Evolutionary conservation across 2,797 vertebrate genomes (phyloP).

Genomic region (Fringilla coelebs): DNA sequence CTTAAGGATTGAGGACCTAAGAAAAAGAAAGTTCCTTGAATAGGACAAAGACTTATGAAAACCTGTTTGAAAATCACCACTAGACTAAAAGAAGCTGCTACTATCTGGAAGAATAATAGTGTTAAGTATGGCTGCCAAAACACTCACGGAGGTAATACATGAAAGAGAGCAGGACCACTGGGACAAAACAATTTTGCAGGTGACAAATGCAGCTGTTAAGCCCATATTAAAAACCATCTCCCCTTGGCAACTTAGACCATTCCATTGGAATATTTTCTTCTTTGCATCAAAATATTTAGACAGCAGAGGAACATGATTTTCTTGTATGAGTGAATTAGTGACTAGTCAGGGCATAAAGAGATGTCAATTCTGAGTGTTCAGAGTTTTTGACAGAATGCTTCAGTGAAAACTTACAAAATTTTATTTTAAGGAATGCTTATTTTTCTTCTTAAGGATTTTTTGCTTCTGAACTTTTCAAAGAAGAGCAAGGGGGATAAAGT

Average conservation of each 20-base stretch:
- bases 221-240: not conserved
- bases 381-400: not conserved
- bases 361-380: not conserved
- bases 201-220: not conserved
- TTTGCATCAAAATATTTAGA: not conserved
- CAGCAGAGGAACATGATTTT: not conserved
- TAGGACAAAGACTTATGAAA: not conserved
- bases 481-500: not conserved
- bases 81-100: not conserved
- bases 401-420: not conserved
- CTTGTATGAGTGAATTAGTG: not conserved
- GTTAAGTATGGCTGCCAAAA: not conserved
- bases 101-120: not conserved
- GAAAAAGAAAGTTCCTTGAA: not conserved
- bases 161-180: not conserved
- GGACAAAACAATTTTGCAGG: not conserved
- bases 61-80: not conserved
- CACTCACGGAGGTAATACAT: not conserved
- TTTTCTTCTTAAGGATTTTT: not conserved
- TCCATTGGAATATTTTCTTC: not conserved
- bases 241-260: not conserved
- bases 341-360: not conserved
- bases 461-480: not conserved
- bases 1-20: not conserved
- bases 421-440: not conserved